Evolutionary conservation across 2,888 invertebrate species (phyloP), one percentile per base, ranked within the genome.

Genomic region (Diaprepes abbreviatus): DNA sequence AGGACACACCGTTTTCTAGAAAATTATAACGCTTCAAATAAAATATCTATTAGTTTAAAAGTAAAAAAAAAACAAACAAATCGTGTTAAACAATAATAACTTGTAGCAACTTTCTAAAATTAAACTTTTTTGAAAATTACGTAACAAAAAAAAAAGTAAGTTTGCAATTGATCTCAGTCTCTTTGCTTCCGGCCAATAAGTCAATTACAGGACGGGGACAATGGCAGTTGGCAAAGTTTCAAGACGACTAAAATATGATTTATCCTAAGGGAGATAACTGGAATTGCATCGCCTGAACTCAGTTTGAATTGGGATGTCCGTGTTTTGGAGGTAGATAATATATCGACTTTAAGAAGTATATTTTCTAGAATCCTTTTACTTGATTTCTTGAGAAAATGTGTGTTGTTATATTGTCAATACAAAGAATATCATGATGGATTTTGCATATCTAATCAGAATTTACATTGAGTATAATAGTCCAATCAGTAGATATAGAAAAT

Each of bases 141-240:
- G n/a, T n/a, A n/a, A n/a, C n/a, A 31, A 28, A 54, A 62, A 66
- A 66, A 66, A 52, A 52, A 52, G 59, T 40, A 19, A 38, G 59
- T 28, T 55, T 62, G 59, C 55, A 58, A 65, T 70, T 60, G 70
- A 70, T 70, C 50, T 57, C 17, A 38, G 70, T 52, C 66, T 33
- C 48, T 60, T 70, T 59, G 80, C 80, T 83, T 83, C 81, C 83
- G 82, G 82, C 83, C 83, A 83, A 84, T 84, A 84, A 84, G 83
- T 84, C 84, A 83, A 84, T 84, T 84, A 84, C 82, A 74, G 78
- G 82, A 78, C 77, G 77, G 80, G 81, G 80, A 83, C 83, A 83
- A 83, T 82, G 81, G 81, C 79, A 82, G 80, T 83, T 84, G 83
- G 83, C 83, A 82, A 78, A 79, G 80, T 79, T 82, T 84, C 83